Conservation (phyloP, 2,888 invertebrate species). For the Leptogaster cylindrica region DNA sequence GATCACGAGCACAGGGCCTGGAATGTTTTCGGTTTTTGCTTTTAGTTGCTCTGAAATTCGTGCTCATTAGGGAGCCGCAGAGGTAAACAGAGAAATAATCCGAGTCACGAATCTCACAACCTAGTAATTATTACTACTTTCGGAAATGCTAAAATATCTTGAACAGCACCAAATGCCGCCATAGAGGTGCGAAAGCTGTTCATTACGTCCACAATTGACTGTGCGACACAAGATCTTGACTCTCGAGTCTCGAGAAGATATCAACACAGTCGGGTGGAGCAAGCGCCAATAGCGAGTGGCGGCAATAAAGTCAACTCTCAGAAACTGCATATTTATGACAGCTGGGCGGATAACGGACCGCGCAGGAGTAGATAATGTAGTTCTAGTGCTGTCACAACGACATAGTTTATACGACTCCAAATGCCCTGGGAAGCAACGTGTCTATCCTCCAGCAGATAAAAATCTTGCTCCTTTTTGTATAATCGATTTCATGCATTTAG, state of each 20-base stretch:
- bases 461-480: slow-evolving; percentile 19
- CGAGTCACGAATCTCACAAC: slow-evolving; percentile 18
- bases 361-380: slow-evolving; percentile 7
- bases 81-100: slow-evolving; percentile 9
- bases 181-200: slow-evolving; percentile 6
- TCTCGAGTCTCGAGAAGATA: slow-evolving; percentile 10
- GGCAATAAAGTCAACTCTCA: slow-evolving; percentile 26
- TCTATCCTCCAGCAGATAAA: slow-evolving; percentile 18
- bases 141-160: slow-evolving; percentile 26
- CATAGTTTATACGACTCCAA: slow-evolving; percentile 23
- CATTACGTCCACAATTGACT: too few relatives aligned
- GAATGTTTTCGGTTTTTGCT: too few relatives aligned
- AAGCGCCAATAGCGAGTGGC: background rate
- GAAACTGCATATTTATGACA: background rate
- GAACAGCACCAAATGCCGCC: background rate
- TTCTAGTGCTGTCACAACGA: slow-evolving; percentile 22
- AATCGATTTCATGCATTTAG: slow-evolving; percentile 27
- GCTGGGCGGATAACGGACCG: background rate
- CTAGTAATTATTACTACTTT: slow-evolving; percentile 13
- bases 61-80: slow-evolving; percentile 9
- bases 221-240: slow-evolving; percentile 2
- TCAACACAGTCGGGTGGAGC: background rate
- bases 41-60: too few relatives aligned
- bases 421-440: slow-evolving; percentile 29
- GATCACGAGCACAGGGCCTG: too few relatives aligned